phyloP scores from a whole-genome alignment of 2,113 vertebrate species.

The Alexandromys fortis region DNA sequence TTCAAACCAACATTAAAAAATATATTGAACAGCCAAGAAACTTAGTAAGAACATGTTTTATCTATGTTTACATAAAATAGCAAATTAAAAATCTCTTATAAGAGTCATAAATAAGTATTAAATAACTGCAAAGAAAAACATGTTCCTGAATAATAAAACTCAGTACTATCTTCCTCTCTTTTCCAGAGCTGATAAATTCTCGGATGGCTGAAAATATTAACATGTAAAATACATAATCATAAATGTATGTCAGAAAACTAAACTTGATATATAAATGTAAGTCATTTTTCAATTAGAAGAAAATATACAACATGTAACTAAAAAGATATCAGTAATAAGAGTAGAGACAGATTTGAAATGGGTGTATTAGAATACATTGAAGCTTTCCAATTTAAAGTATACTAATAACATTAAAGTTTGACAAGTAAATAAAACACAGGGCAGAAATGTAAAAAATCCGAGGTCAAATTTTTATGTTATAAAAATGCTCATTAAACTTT shows the following conservation, averaged over 20 bases:
- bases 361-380: neutral
- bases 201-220: neutral
- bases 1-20: constrained; percentile 12
- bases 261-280: neutral
- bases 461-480: neutral
- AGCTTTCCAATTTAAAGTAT: neutral
- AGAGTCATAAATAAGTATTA: neutral
- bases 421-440: neutral
- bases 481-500: neutral
- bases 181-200: neutral
- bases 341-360: neutral
- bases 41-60: neutral
- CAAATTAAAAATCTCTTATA: neutral
- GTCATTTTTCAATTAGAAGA: neutral
- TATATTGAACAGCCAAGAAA: neutral
- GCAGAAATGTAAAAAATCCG: neutral
- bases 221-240: neutral
- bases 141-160: neutral
- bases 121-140: neutral
- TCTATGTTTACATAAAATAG: constrained; percentile 1
- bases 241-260: neutral
- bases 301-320: neutral
- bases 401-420: neutral
- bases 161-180: neutral
- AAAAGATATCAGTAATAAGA: neutral